These are phyloP conservation scores for Nothocercus nigrocapillus DNA, from an alignment of 2,113 vertebrate genomes.

Conservation along the genomic window DNA sequence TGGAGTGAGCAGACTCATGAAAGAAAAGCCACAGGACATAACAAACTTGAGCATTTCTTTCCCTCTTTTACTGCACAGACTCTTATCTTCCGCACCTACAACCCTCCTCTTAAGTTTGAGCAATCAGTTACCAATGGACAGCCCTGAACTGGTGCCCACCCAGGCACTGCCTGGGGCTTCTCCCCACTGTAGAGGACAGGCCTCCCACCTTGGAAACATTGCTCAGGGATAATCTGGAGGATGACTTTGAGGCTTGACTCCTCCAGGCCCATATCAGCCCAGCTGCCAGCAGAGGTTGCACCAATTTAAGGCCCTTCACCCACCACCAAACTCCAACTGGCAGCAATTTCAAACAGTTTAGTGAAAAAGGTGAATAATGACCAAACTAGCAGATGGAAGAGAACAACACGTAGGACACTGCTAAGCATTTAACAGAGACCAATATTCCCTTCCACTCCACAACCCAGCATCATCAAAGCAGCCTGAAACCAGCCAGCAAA, in stretches of 20 bases:
- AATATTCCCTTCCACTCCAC: neutral
- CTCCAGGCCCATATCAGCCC: neutral
- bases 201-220: neutral
- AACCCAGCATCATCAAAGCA: neutral
- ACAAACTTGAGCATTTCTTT: accelerated
- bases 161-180: too few species aligned
- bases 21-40: neutral
- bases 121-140: neutral
- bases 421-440: neutral
- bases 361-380: neutral
- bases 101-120: neutral
- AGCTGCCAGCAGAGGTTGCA: neutral
- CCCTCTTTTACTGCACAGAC: neutral
- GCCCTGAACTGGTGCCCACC: neutral
- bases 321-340: neutral
- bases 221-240: neutral
- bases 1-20: neutral
- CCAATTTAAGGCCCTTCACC: neutral
- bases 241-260: neutral
- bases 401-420: neutral
- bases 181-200: neutral
- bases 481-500: neutral
- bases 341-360: neutral
- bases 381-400: neutral
- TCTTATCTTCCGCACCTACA: neutral